A percentile compares a stretch with the other conserved stretches of the same genome.
phyloP scores from a whole-genome alignment of 2,888 invertebrate genomes.

The Disparrhopalites patrizii region DNA sequence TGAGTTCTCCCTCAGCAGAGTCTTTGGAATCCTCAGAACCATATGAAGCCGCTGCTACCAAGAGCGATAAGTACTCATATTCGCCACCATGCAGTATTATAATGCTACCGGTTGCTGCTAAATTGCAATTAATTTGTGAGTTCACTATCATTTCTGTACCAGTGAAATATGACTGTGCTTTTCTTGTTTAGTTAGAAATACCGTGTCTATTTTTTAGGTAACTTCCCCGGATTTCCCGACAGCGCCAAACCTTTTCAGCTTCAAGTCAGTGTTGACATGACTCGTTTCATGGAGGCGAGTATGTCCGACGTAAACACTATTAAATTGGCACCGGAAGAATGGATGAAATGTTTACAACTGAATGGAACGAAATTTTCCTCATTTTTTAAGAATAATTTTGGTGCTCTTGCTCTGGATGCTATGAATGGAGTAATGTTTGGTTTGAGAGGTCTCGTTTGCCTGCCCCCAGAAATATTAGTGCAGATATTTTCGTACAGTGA shows the following conservation, averaged over 20 bases:
- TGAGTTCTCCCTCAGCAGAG: too few species aligned
- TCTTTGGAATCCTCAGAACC: too few species aligned
- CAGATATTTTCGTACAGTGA: slow-evolving; percentile 13
- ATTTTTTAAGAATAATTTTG: slow-evolving; percentile 17
- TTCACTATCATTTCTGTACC: too few species aligned
- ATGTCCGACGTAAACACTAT: slow-evolving; percentile 1
- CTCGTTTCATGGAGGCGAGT: slow-evolving; percentile 6
- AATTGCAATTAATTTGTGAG: slow-evolving; percentile 21
- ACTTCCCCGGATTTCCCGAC: slow-evolving; percentile 5
- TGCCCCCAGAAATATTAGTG: slow-evolving; percentile 22
- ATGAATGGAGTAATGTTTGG: slow-evolving; percentile 28
- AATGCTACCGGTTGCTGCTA: background rate
- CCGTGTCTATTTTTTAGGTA: too few species aligned
- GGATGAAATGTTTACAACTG: slow-evolving; percentile 24
- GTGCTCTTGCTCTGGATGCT: slow-evolving; percentile 12
- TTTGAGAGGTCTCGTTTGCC: slow-evolving; percentile 13
- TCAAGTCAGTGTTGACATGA: slow-evolving; percentile 5
- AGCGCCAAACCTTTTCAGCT: slow-evolving; percentile 9
- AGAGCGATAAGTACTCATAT: background rate
- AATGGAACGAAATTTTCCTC: slow-evolving; percentile 17
- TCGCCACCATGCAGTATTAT: slow-evolving; percentile 17
- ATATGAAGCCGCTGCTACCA: too few species aligned
- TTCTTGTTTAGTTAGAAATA: too few species aligned
- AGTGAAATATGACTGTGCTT: too few species aligned
- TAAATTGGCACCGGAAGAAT: slow-evolving; percentile 1